Evolutionary conservation across 2,888 invertebrate species (phyloP), one percentile per base, ranked within the genome.

Genomic region (Aphrophora alni): DNA sequence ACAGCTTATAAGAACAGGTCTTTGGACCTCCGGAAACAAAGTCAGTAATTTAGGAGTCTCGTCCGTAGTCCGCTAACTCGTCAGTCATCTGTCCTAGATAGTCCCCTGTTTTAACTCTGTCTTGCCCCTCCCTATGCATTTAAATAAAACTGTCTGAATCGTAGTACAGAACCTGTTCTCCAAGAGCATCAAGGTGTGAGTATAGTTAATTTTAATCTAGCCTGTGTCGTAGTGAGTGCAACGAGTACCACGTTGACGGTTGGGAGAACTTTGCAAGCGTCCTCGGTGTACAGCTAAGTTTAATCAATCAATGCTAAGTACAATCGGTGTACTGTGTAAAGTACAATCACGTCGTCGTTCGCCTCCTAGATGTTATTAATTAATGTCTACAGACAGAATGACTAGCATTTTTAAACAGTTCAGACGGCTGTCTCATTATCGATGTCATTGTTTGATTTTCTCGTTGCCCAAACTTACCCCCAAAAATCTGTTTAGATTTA

Each of bases 401-500:
- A 14, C 59, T 85, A 86, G 77, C 12, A 24, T 77, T 70, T 38
- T 73, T n/a, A 26, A 73, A 80, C 10, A 80, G 38, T 25, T 21
- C 28, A 27, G 14, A 17, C 2, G 75, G 27, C 3, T 75, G 59
- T 21, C 51, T 75, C 17, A 80, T 69, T 4, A 85, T 83, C 7
- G 24, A 17, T 2, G 79, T 59, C 80, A 90, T 75, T 83, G 82
- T 76, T 82, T n/a, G n/a, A n/a, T n/a, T n/a, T n/a, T n/a, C n/a
- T n/a, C n/a, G n/a, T n/a, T n/a, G n/a, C n/a, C n/a, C 84, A 80
- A 85, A 85, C 81, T 86, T 85, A 27, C 83, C 84, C 84, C 85
- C 85, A 68, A 85, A 81, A 59, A n/a, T n/a, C n/a, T n/a, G n/a
- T n/a, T n/a, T n/a, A n/a, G 78, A 82, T 80, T 85, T 85, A 38